Evolutionary conservation across 2,113 vertebrate genomes (phyloP), one percentile per base, ranked within the genome.

Genomic region (Camelus dromedarius): DNA sequence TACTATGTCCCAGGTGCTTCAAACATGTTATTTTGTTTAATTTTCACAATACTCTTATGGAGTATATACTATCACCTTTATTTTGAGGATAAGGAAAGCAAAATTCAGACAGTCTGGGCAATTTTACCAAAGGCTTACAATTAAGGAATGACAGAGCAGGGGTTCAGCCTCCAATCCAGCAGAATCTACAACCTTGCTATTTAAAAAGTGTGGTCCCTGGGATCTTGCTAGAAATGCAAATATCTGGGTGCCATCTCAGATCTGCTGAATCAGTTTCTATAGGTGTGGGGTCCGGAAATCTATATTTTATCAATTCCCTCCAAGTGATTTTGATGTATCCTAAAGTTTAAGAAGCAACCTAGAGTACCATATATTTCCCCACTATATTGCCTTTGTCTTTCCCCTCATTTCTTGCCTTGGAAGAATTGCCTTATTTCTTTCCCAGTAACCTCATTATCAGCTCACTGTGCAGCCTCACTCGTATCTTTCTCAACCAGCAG

Each of bases 391-490:
- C 54, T 91, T 54, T 67, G 24, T 80, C 9, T 22, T 91, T 88
- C 56, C 26, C 30, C 6, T 70, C 67, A n/a, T 85, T 90, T 86
- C 12, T 89, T 93, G 84, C 16, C 13, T 93, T 13, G 0, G 42
- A 87, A 93, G 79, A 58, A 76, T 90, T 26, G 26, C 13, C 11
- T 79, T 18, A 26, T 91, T 95, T 89, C 20, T 91, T 82, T 67
- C 58, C 75, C 52, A 64, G 86, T 82, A 93, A 58, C 10, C 35
- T 11, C 42, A 35, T 30, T 50, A 1, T 87, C 52, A 38, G 62
- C 50, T 93, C 58, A 54, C 26, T 46, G 20, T 35, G 26, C 10
- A 18, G 9, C 11, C 48, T 87, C 24, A 50, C 62, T 60, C 19
- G 10, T 24, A 56, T 62, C 95, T 95, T 95, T 92, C 86, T 81